Conservation (phyloP, 2,888 invertebrate species). For the Rhopalosiphum nymphaeae region DNA sequence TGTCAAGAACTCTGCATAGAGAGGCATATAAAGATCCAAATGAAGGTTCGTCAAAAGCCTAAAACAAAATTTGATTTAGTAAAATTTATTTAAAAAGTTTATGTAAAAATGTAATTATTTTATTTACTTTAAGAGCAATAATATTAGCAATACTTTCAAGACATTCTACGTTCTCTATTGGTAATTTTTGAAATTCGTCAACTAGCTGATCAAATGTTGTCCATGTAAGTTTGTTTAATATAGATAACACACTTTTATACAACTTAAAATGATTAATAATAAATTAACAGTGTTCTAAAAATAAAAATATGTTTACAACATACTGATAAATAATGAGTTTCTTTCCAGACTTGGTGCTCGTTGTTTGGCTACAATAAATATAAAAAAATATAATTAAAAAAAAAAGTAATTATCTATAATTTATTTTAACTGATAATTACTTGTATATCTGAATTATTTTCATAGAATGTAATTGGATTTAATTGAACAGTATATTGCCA, state of each 20-base stretch:
- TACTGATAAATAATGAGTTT: constrained; percentile 56
- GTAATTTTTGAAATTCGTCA: constrained; percentile 49
- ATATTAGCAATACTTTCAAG: constrained; percentile 62
- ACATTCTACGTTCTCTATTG: constrained; percentile 53
- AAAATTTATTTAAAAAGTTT: not conserved
- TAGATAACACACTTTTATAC: constrained; percentile 54
- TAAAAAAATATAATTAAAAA: not conserved
- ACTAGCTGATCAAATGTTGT: constrained; percentile 54
- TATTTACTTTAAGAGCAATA: constrained; percentile 59
- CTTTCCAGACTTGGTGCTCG: constrained; percentile 53
- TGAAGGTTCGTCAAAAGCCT: constrained; percentile 58
- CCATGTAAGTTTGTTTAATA: constrained; percentile 59
- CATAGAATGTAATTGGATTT: constrained; percentile 60
- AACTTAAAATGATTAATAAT: constrained; percentile 32
- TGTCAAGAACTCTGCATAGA: constrained; percentile 46
- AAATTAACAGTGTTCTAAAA: not conserved
- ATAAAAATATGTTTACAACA: not conserved
- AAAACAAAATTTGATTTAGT: not conserved
- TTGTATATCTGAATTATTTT: constrained; percentile 37
- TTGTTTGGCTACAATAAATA: constrained; percentile 52
- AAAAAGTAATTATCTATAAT: not conserved
- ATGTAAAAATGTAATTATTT: not conserved
- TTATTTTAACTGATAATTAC: constrained; percentile 2
- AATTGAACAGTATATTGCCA: constrained; percentile 64
- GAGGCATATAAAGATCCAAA: constrained; percentile 57